Evolutionary conservation across 1,140 invertebrate species (phyloP).

Genomic region (Acromyrmex charruanus): DNA sequence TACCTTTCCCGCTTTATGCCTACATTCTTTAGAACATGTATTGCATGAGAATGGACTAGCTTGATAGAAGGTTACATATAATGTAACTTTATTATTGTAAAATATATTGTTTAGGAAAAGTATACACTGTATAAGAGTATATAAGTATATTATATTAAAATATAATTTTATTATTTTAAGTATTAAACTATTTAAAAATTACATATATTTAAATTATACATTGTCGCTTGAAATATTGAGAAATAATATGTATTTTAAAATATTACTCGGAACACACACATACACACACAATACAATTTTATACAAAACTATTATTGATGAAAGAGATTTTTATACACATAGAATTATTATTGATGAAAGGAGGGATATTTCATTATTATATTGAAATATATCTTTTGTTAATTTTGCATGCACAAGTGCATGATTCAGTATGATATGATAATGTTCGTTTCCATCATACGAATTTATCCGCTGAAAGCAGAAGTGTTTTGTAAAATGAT

Average conservation of each 20-base stretch:
- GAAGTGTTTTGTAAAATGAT: slow-evolving; percentile 38
- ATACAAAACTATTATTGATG: background rate
- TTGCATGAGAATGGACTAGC: background rate
- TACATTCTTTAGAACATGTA: slow-evolving; percentile 10
- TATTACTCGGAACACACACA: background rate
- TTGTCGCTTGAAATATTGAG: background rate
- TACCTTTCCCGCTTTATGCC: background rate
- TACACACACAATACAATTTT: background rate
- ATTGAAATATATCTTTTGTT: slow-evolving; percentile 10
- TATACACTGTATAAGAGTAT: background rate
- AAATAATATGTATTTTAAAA: slow-evolving; percentile 7
- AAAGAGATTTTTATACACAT: too few species aligned
- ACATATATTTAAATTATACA: background rate
- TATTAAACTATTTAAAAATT: background rate
- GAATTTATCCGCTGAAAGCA: slow-evolving; percentile 9
- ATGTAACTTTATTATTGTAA: background rate
- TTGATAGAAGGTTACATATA: background rate
- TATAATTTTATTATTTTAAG: too few species aligned
- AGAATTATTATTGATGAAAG: background rate
- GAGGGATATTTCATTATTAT: background rate
- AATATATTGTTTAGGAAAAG: slow-evolving; percentile 7
- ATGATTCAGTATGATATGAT: background rate
- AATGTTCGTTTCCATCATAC: background rate
- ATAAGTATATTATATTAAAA: background rate
- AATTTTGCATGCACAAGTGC: background rate